Conservation (phyloP, 2,113 vertebrate species). For the Oryzias woworae region DNA sequence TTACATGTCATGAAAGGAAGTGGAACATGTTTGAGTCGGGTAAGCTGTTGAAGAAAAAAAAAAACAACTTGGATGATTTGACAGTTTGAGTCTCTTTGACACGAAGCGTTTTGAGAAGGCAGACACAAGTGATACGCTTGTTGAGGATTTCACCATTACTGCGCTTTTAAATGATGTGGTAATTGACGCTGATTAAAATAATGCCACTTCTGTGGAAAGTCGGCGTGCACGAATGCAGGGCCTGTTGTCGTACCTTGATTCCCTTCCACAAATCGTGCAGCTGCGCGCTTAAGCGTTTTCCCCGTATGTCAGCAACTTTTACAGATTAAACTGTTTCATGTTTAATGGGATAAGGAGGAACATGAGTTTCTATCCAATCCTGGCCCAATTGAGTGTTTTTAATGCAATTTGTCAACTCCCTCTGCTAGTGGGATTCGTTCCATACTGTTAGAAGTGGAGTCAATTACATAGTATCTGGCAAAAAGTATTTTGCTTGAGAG, state of each 20-base stretch:
- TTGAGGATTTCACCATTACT: conserved; percentile 1
- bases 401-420: conserved; percentile 84
- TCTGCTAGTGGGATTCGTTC: conserved; percentile 84
- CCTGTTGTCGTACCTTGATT: conserved; percentile 57
- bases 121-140: conserved; percentile 56
- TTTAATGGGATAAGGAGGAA: conserved; percentile 84
- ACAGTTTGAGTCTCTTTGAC: conserved; percentile 70
- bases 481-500: conserved; percentile 80
- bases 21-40: conserved; percentile 77
- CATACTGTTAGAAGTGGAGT: conserved; percentile 85
- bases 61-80: conserved; percentile 77
- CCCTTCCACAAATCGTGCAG: conserved; percentile 43
- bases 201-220: conserved; percentile 28
- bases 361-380: conserved; percentile 83
- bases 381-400: conserved; percentile 83
- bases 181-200: conserved; percentile 61
- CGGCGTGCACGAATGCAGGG: conserved; percentile 32
- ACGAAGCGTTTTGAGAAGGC: conserved; percentile 34
- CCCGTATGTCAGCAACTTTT: conserved; percentile 78
- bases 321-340: conserved; percentile 82
- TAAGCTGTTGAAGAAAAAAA: conserved; percentile 71
- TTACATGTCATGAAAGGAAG: conserved; percentile 79
- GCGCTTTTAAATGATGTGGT: conserved; percentile 34
- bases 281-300: conserved; percentile 58
- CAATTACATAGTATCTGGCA: conserved; percentile 82